These are phyloP conservation scores for Argopecten irradians DNA, from an alignment of 1,140 invertebrate species.

Conservation along the genomic window DNA sequence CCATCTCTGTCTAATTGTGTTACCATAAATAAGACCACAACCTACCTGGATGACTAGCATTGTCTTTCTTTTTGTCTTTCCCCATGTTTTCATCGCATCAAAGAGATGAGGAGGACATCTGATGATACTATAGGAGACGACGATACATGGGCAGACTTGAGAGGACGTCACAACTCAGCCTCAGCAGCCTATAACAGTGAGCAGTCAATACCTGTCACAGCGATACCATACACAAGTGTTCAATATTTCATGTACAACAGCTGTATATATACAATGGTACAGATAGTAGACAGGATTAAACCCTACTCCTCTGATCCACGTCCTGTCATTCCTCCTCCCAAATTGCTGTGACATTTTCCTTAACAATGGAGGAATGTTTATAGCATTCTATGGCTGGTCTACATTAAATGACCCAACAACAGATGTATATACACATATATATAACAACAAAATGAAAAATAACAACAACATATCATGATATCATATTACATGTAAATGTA, in stretches of 20 bases:
- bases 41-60: background rate
- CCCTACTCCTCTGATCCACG: background rate
- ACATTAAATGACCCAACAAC: too few species aligned
- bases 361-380: background rate
- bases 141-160: background rate
- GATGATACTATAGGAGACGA: background rate
- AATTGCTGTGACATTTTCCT: background rate
- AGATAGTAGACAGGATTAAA: background rate
- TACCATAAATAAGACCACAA: too few species aligned
- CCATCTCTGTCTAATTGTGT: too few species aligned
- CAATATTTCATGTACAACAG: conserved; percentile 18
- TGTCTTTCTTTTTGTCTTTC: background rate
- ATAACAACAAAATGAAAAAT: too few species aligned
- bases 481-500: too few species aligned
- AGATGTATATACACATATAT: too few species aligned
- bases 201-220: background rate
- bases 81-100: background rate
- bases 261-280: background rate
- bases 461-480: too few species aligned
- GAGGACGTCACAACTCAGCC: background rate
- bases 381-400: background rate
- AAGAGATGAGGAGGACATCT: background rate
- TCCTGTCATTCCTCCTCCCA: background rate
- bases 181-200: background rate
- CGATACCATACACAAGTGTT: background rate